Conservation (phyloP, 2,797 vertebrate genomes). For the Myiotriccus ornatus region DNA sequence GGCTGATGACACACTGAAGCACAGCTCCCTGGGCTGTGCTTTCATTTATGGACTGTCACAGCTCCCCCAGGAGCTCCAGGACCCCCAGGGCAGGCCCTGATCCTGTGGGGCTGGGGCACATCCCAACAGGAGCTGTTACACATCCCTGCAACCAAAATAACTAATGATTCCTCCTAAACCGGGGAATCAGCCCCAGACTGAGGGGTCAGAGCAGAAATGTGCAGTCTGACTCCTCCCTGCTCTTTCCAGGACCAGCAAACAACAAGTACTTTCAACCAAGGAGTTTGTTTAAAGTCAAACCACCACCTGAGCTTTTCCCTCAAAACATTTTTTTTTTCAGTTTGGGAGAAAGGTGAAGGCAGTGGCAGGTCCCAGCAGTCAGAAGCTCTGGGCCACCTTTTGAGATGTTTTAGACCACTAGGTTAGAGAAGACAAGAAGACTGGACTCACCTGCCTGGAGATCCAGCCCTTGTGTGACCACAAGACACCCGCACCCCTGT, state of each 20-base stretch:
- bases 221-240: not conserved
- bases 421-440: not conserved
- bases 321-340: fast-evolving
- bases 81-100: not conserved
- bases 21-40: not conserved
- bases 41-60: not conserved
- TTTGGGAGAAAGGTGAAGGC: not conserved
- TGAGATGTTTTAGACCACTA: not conserved
- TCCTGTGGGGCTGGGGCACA: not conserved
- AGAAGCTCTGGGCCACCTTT: not conserved
- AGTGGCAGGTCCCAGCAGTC: not conserved
- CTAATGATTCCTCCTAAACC: not conserved
- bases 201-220: not conserved
- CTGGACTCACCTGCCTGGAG: not conserved
- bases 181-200: fast-evolving
- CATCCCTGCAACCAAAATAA: not conserved
- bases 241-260: fast-evolving
- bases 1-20: not conserved
- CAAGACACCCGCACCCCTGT: fast-evolving
- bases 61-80: not conserved
- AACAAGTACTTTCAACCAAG: fast-evolving
- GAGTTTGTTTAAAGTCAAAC: not conserved
- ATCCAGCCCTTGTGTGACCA: not conserved
- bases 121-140: not conserved
- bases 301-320: not conserved